Percentiles rank a stretch among this genome's conserved stretches.
These are phyloP conservation scores for Ploceus nigricollis DNA, from an alignment of 2,113 vertebrate genomes.

Conservation along the genomic window DNA sequence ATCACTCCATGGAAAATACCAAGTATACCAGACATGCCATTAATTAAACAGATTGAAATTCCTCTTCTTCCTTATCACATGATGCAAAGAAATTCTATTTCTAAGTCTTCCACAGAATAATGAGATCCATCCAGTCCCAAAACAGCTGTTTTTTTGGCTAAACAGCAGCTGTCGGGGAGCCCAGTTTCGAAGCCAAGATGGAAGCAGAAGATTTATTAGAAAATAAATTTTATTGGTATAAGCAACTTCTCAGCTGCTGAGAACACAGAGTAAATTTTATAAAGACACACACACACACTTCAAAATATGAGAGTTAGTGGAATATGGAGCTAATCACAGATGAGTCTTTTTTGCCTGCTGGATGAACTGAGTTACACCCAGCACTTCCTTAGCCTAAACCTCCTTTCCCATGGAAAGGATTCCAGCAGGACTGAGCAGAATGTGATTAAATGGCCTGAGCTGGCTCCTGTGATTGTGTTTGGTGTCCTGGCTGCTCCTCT, in stretches of 20 bases:
- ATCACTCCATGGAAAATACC: background rate
- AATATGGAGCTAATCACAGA: background rate
- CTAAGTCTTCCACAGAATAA: background rate
- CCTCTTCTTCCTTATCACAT: background rate
- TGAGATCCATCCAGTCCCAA: background rate
- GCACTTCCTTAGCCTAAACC: background rate
- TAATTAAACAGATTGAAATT: background rate
- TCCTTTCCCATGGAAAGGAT: background rate
- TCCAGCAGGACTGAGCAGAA: background rate
- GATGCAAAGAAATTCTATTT: background rate
- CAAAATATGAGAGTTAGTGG: background rate
- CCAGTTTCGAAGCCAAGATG: background rate
- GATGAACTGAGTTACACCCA: background rate
- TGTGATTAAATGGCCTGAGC: background rate
- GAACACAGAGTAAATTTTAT: background rate
- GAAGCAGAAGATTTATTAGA: background rate
- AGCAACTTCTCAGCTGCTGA: background rate
- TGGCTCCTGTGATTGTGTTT: background rate
- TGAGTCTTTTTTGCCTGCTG: background rate
- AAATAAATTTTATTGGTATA: background rate
- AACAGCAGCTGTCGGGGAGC: background rate
- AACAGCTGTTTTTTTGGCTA: background rate
- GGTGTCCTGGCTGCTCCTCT: background rate
- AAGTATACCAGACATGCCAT: background rate
- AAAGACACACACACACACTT: background rate